phyloP scores from a whole-genome alignment of 2,113 vertebrate genomes.

The Pedionomus torquatus region DNA sequence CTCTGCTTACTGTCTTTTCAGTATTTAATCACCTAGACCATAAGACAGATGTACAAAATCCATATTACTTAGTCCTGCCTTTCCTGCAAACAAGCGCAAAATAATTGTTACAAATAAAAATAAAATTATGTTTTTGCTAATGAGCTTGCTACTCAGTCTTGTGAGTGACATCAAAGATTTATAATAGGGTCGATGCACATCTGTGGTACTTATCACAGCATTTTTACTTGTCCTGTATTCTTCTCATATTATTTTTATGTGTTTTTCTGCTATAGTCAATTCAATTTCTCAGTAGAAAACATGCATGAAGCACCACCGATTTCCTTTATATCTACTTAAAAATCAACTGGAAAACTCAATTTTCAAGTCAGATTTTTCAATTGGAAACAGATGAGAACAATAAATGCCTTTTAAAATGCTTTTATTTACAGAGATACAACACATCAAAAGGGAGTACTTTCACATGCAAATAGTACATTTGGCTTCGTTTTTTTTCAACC shows the following conservation, averaged over 20 bases:
- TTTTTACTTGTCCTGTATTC: slow-evolving; percentile 24
- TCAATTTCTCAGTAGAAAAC: slow-evolving; percentile 66
- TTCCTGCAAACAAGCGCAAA: slow-evolving; percentile 19
- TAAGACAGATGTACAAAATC: not conserved
- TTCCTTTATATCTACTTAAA: slow-evolving; percentile 60
- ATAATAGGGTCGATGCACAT: not conserved
- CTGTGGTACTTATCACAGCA: slow-evolving; percentile 46
- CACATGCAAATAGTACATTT: not conserved
- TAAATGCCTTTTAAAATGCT: slow-evolving; percentile 25
- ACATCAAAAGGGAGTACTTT: not conserved
- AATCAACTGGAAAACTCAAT: slow-evolving; percentile 69
- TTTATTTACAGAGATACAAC: slow-evolving; percentile 26
- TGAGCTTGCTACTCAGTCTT: slow-evolving; percentile 29
- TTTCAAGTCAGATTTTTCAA: slow-evolving; percentile 68
- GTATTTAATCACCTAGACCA: not conserved
- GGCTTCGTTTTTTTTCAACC: not conserved
- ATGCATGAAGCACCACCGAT: slow-evolving; percentile 43
- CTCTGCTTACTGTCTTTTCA: not conserved
- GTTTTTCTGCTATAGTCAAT: slow-evolving; percentile 61
- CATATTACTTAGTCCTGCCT: not conserved
- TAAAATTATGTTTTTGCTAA: slow-evolving; percentile 30
- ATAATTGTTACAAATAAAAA: slow-evolving; percentile 31
- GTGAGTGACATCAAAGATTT: not conserved
- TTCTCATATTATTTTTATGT: slow-evolving; percentile 59
- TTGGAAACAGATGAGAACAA: slow-evolving; percentile 59